These are phyloP conservation scores for Sciurus niger DNA, from an alignment of 2,113 vertebrate genomes.

Conservation along the genomic window DNA sequence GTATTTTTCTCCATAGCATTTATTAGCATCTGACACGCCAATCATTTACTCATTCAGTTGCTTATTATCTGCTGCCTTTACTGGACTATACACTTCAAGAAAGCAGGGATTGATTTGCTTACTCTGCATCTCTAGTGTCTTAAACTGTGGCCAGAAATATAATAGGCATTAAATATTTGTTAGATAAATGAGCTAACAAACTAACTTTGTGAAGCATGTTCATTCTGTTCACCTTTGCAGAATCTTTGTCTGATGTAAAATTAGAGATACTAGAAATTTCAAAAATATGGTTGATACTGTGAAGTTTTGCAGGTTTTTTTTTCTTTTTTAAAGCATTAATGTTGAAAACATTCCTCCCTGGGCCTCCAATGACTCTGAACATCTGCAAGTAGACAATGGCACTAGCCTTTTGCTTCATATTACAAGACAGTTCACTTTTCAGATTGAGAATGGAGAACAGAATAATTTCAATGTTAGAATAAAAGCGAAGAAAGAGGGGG, in stretches of 20 bases:
- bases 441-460: not conserved
- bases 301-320: not conserved
- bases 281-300: not conserved
- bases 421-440: conserved; percentile 3
- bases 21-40: not conserved
- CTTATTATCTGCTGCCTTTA: not conserved
- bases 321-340: not conserved
- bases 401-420: not conserved
- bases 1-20: not conserved
- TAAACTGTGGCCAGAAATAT: not conserved
- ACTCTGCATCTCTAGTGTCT: not conserved
- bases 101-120: conserved; percentile 13
- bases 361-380: not conserved
- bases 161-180: not conserved
- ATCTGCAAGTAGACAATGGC: not conserved
- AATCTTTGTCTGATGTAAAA: conserved; percentile 15
- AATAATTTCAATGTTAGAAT: not conserved
- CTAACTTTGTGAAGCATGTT: not conserved
- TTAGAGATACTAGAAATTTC: not conserved
- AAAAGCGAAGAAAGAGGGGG: not conserved
- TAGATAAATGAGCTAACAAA: conserved; percentile 12
- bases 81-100: not conserved
- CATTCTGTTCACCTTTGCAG: not conserved
- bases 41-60: not conserved
- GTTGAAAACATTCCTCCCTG: not conserved